Evolutionary conservation across 2,113 vertebrate species (phyloP), one percentile per base, ranked within the genome.

Genomic region (Pardalotus punctatus): DNA sequence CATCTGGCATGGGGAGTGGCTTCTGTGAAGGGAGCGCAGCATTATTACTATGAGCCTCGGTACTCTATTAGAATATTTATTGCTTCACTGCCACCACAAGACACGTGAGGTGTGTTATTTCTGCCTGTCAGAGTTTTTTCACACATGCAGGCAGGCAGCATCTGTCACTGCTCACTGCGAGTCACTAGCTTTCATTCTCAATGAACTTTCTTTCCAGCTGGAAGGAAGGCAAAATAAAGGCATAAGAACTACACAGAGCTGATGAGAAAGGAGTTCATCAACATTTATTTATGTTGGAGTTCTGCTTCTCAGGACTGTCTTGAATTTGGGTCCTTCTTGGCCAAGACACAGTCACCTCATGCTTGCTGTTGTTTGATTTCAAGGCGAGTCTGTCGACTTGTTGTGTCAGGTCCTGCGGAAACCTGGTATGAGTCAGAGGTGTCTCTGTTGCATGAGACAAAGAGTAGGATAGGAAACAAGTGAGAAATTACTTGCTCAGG

Each of bases 71-170:
- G 91, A 58, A 77, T 93, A 86, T 96, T 96, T 95, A 94, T 95
- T 95, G 72, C 95, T 88, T 93, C 85, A 14, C 43, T 93, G 91
- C 65, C 64, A 89, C 85, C 70, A 29, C 62, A 90, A 93, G 96
- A 92, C 43, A 81, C 57, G 91, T 50, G 90, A 93, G 86, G 86
- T 95, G 82, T 8, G 14, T 90, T 92, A 66, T 81, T 96, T 96
- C 92, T 95, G 92, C 88, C 92, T 96, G 96, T 96, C 95, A 81
- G 88, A 93, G 81, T 91, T 90, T 92, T 93, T 97, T 96, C 93
- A 88, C 95, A 96, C 96, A 79, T 95, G 72, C 93, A 90, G 88
- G 83, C 86, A 87, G 86, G 94, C 90, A 88, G 94, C 97, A 97
- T 95, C 95, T 96, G 96, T 89, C 94, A 92, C 65, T 92, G 77